phyloP scores from a whole-genome alignment of 92 coral and sea anemone species.

The Ricordea florida region DNA sequence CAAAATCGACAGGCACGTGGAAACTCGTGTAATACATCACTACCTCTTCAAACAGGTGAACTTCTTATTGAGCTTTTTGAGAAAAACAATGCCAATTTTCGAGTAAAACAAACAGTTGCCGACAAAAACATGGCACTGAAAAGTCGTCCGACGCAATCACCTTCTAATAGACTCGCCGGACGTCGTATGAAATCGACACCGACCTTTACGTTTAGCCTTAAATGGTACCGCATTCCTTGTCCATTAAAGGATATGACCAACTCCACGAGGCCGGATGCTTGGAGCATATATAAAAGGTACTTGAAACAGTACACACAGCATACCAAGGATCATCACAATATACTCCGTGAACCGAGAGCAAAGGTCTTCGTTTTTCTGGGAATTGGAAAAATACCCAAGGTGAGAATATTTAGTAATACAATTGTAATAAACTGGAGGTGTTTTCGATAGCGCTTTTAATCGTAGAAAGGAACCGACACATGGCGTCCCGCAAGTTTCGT shows the following conservation, averaged over 20 bases:
- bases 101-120: slow-evolving; percentile 15
- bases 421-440: no score
- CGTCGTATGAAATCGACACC: slow-evolving; percentile 1
- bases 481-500: no score
- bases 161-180: slow-evolving; percentile 9
- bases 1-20: no score
- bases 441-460: no score
- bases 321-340: no score
- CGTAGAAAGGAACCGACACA: no score
- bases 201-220: slow-evolving; percentile 4
- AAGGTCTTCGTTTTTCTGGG: no score
- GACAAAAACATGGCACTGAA: slow-evolving; percentile 19
- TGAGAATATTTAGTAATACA: no score
- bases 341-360: not conserved
- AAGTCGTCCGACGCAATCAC: not conserved
- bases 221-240: slow-evolving; percentile 10
- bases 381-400: no score
- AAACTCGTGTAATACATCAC: no score
- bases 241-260: not conserved
- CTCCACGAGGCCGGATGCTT: slow-evolving; percentile 29
- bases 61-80: not conserved
- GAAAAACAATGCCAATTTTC: slow-evolving; percentile 2
- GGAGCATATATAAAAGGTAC: not conserved
- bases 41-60: slow-evolving; percentile 2
- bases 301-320: not conserved